Percentiles rank a stretch among this genome's conserved stretches.
These are phyloP conservation scores for Toxonevra muliebris DNA, from an alignment of 2,888 invertebrate species.

Conservation along the genomic window DNA sequence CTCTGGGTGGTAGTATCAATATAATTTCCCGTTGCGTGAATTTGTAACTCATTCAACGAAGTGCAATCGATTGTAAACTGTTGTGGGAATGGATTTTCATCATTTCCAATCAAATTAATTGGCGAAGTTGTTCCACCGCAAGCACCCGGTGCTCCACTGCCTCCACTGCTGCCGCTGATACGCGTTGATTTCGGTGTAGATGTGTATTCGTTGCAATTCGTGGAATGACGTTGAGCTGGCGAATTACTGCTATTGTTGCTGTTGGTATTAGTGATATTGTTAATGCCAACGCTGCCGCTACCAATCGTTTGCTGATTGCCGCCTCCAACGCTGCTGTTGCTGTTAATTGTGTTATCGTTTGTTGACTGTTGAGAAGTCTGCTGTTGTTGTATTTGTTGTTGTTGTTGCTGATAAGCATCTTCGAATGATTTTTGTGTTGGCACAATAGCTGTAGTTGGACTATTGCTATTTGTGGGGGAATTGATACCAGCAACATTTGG, in stretches of 20 bases:
- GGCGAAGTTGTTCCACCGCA: conserved; percentile 48
- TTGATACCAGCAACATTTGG: conserved; percentile 25
- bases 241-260: conserved; percentile 41
- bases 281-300: conserved; percentile 36
- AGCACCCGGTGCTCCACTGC: conserved; percentile 20
- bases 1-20: conserved; percentile 20
- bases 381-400: conserved; percentile 33
- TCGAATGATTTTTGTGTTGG: conserved; percentile 46
- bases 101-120: conserved; percentile 44
- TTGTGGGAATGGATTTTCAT: conserved; percentile 39
- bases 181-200: conserved; percentile 53
- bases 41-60: conserved; percentile 39
- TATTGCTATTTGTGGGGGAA: conserved; percentile 41
- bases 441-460: conserved; percentile 38
- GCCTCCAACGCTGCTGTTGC: conserved; percentile 12
- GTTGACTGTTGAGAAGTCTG: conserved; percentile 27
- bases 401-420: conserved; percentile 44
- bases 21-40: conserved; percentile 7
- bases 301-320: conserved; percentile 16
- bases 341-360: conserved; percentile 36
- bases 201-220: conserved; percentile 52
- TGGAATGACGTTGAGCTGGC: conserved; percentile 53
- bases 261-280: conserved; percentile 23
- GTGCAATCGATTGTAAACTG: conserved; percentile 38
- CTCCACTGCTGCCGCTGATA: conserved; percentile 24